Evolutionary conservation across 2,113 vertebrate species (phyloP).

Genomic region (Naja naja): DNA sequence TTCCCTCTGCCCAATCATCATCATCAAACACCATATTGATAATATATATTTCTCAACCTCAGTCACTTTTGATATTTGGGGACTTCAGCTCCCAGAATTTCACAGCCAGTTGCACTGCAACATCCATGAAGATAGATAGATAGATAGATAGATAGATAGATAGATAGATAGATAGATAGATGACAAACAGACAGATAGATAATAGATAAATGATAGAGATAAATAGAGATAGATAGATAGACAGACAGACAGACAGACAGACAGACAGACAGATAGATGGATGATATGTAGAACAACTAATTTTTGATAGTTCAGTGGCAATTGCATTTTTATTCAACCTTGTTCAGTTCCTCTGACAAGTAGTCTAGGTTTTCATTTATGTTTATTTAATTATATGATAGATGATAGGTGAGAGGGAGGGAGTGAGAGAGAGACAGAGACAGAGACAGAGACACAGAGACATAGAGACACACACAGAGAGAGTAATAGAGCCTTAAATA

Average conservation of each 20-base stretch:
- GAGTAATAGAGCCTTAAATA: background rate
- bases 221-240: no score
- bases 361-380: background rate
- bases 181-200: no score
- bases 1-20: background rate
- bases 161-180: no score
- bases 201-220: no score
- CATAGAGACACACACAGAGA: no score
- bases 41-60: background rate
- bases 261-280: no score
- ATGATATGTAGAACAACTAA: background rate
- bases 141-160: no score
- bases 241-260: no score
- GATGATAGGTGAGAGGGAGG: background rate
- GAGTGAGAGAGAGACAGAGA: rapidly evolving
- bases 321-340: background rate
- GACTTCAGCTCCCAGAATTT: background rate
- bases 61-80: background rate
- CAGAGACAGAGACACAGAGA: rapidly evolving
- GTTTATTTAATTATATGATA: background rate
- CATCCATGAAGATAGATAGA: background rate
- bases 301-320: background rate
- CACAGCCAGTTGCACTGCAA: background rate
- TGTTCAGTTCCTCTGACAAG: background rate
- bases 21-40: background rate